These are phyloP conservation scores for Agriopis marginaria DNA, from an alignment of 2,888 invertebrate species.

Conservation along the genomic window DNA sequence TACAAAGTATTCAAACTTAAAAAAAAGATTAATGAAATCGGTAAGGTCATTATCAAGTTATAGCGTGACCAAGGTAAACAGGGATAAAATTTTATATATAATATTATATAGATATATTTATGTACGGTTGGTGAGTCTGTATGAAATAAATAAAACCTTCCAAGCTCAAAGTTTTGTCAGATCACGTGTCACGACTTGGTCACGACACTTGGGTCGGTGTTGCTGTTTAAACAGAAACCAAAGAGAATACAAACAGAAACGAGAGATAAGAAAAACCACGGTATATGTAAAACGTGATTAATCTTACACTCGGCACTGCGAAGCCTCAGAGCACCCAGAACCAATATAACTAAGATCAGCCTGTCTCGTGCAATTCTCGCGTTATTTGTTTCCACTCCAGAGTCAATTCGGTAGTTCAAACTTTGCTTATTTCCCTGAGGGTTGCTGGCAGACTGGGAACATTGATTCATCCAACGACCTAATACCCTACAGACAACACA, in stretches of 20 bases:
- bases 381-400: conserved; percentile 49
- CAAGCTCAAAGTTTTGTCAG: too few species aligned
- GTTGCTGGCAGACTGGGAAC: conserved; percentile 43
- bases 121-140: too few species aligned
- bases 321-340: neutral
- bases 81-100: too few species aligned
- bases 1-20: too few species aligned
- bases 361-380: conserved; percentile 35
- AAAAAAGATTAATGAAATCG: too few species aligned
- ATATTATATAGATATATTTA: too few species aligned
- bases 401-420: conserved; percentile 67
- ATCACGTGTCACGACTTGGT: too few species aligned
- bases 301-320: neutral
- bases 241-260: neutral
- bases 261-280: neutral
- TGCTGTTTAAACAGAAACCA: neutral
- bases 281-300: neutral
- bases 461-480: conserved; percentile 45
- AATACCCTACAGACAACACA: neutral
- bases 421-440: conserved; percentile 70
- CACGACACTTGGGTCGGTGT: too few species aligned
- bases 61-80: too few species aligned
- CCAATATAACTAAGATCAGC: conserved; percentile 15
- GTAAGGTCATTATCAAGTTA: too few species aligned
- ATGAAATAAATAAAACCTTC: too few species aligned